Base-by-base conservation (phyloP, 2,113 vertebrate species). In the Seriola dumerili region DNA sequence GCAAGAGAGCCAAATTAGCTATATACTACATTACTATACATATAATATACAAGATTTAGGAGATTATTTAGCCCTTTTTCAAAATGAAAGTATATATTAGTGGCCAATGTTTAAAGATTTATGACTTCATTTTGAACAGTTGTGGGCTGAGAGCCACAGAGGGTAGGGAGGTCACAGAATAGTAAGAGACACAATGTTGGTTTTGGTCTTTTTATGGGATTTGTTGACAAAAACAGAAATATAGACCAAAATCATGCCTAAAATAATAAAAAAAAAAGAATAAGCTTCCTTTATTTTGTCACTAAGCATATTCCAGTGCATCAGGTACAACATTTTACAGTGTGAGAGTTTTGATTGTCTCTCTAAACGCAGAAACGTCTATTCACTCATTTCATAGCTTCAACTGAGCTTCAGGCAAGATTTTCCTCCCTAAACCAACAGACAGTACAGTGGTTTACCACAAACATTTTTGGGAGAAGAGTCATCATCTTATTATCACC, bases 401-500 rank as follows among this genome's bases (percentile, higher is more conserved):
- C 59, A 19, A 5, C 75, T 54, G 80, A 59, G 59, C n/a, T 55
- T 78, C 72, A 73, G 48, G 76, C 52, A 89, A 72, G 65, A 85
- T 80, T 90, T 89, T 87, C 72, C 66, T 67, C 52, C 76, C 40
- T 81, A 83, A 78, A 82, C 78, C 81, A 74, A 65, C 70, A 92
- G 87, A 94, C 83, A 94, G 80, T 74, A 77, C 58, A 14, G 76
- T 83, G 89, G 91, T 89, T 85, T 78, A 94, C 90, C 87, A 32
- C 89, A 76, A 55, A 70, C 90, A 93, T 95, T 90, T 93, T 88
- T 88, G n/a, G 69, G 55, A 85, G 67, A 74, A 80, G 88, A 88
- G 86, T 93, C 91, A 93, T 93, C 85, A 76, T 93, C 81, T 89
- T 90, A 94, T 94, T 95, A 94, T 94, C 95, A 94, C 94, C 90